A percentile compares a stretch with the other conserved stretches of the same genome.
Conservation (phyloP, 2,113 vertebrate genomes). For the Camarhynchus parvulus region DNA sequence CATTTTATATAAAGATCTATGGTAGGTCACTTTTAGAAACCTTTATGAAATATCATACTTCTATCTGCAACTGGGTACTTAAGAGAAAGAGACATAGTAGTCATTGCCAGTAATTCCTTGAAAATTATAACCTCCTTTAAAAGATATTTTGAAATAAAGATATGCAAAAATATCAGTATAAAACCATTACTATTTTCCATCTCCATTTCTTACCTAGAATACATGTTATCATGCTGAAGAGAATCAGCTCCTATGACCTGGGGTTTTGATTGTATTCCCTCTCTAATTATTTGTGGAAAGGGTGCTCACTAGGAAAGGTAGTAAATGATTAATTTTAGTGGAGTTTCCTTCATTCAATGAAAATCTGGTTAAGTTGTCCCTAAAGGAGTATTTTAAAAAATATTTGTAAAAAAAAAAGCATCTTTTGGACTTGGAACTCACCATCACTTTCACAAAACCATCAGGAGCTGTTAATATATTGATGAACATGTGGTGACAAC, state of each 20-base stretch:
- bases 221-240: neutral
- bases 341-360: neutral
- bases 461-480: constrained; percentile 4
- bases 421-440: neutral
- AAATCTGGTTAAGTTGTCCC: neutral
- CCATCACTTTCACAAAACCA: neutral
- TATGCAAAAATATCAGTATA: neutral
- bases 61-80: neutral
- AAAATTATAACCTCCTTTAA: neutral
- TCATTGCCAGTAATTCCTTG: neutral
- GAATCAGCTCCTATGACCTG: neutral
- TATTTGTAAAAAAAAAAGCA: neutral
- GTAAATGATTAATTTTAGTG: neutral
- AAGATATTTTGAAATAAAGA: neutral
- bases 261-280: neutral
- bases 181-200: neutral
- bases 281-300: neutral
- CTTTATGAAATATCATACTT: neutral
- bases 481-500: constrained; percentile 24
- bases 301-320: neutral
- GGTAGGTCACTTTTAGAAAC: neutral
- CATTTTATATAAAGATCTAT: neutral
- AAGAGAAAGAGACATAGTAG: neutral
- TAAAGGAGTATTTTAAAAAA: neutral
- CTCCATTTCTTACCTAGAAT: neutral